Base-by-base conservation (phyloP, 1,140 invertebrate species). In the Drosophila hydei region DNA sequence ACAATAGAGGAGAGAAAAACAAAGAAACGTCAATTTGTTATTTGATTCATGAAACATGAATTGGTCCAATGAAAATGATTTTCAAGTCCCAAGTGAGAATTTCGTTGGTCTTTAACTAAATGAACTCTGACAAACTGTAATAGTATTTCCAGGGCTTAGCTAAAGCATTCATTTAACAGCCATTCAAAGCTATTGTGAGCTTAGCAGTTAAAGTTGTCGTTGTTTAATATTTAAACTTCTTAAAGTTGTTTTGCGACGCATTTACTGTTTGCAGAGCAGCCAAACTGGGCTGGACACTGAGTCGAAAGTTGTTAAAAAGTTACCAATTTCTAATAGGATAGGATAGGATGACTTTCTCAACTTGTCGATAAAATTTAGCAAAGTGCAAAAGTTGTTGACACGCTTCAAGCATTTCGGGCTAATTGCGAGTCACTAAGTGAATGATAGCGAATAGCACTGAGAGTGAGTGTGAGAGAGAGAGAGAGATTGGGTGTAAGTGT, bases 241-340 rank as follows among this genome's bases (percentile, higher is more conserved):
- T 45, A 4, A 30, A 48, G 23, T 50, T 50, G 23, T 18, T 25
- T 50, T 50, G 47, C 18, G 14, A 50, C 2, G 19, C 11, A 40
- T 25, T 25, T 38, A n/a, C n/a, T 40, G 23, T 43, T 64, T 64
- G 45, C 25, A 64, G 40, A 43, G 18, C 19, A 47, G 30, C 30
- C 21, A 25, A 47, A 33, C 30, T 33, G 30, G 30, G 7, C 50
- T 21, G 33, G 30, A 21, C 16, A 14, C 3, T 52, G 30, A 11
- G 67, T 69, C 30, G 42, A 19, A 83, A 75, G 54, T 83, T 52
- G 59, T 72, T 60, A 55, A 56, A 79, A 83, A 83, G 72, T 83
- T 83, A 58, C 72, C 65, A 72, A 83, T 76, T 79, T 75, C 47
- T 71, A 64, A 72, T 75, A 65, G 30, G 30, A 72, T 75, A 65